Evolutionary conservation across 1,140 invertebrate species (phyloP), one percentile per base, ranked within the genome.

Genomic region (Apis dorsata): DNA sequence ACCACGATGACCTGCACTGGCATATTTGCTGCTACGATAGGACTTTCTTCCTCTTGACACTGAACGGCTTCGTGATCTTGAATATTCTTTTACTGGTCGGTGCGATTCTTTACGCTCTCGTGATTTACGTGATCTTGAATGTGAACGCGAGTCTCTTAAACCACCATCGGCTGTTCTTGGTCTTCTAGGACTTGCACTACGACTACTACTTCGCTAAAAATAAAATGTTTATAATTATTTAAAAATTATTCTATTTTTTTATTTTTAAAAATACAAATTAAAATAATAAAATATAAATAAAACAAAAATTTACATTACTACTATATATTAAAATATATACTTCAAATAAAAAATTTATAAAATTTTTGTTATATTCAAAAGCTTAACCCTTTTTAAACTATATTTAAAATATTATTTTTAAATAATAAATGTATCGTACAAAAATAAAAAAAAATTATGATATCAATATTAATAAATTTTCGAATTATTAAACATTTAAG

Each of bases 61-160:
- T 0, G 93, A 93, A 76, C 92, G 91, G 73, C 93, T 94, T 2
- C 93, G 85, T 9, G 93, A 93, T 66, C 92, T 91, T 3, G 93
- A 94, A 53, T 93, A 94, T 63, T 92, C 91, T 66, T 94, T 94
- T 5, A 92, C 88, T 5, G 90, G 80, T 44, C 92, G 91, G 69
- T 92, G 93, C 49, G 85, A 81, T 65, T 91, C 90, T 76, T 91
- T 94, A 17, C 89, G 89, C 28, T 92, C 93, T 10, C 89, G 79
- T 10, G 88, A 93, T 70, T 92, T 93, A 1, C 91, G 88, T n/a
- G 92, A 93, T 59, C 90, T 89, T 12, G 93, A 93, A 55, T 92
- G 91, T 53, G 93, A 94, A 34, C 92, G 89, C 0, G 93, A 93
- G 19, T 93, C 92, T 49, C 91, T 91, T 17, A 91, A 69, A 24